Base-by-base conservation (phyloP, 2,888 invertebrate genomes). In the Galerucella nymphaeae region DNA sequence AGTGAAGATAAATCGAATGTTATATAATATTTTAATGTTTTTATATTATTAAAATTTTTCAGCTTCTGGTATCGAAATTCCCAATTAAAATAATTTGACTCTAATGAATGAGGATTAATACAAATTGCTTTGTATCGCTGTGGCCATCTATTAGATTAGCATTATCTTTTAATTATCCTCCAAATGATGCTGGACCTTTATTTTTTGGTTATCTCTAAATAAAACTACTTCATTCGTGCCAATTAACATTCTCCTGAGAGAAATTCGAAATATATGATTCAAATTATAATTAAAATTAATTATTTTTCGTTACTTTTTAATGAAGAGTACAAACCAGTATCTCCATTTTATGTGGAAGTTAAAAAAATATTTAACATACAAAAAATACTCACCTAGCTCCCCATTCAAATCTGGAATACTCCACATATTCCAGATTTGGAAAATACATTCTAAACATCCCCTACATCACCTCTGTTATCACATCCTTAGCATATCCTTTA, bases 41-140 rank as follows among this genome's bases (percentile, higher is more conserved):
- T 30, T 30, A 30, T 30, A 23, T 23, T 23, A 2, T 1, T 23
- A 0, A 30, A 2, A 4, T 5, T 18, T 48, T 42, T 45, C 42
- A 53, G 59, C 68, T 68, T 61, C 79, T 76, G 75, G 76, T 78
- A 74, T 78, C 77, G 66, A 69, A 59, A 53, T 77, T 77, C 71
- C 83, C 82, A 82, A 83, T 83, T 83, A 83, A 83, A 82, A 83
- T 84, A 83, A 83, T 82, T 84, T 78, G 78, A 81, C 80, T 75
- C 79, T 79, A 80, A 74, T 79, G 77, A 75, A 75, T 76, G 80
- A 83, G 82, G 83, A 84, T 84, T 84, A 84, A 83, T 83, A 84
- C 84, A 84, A 84, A 84, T 83, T 83, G 82, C 81, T 78, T 73
- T 68, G 79, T 80, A 80, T 80, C 81, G 78, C 77, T 76, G 75